Base-by-base conservation (phyloP, 2,888 invertebrate species). In the Adelognathus sp. region DNA sequence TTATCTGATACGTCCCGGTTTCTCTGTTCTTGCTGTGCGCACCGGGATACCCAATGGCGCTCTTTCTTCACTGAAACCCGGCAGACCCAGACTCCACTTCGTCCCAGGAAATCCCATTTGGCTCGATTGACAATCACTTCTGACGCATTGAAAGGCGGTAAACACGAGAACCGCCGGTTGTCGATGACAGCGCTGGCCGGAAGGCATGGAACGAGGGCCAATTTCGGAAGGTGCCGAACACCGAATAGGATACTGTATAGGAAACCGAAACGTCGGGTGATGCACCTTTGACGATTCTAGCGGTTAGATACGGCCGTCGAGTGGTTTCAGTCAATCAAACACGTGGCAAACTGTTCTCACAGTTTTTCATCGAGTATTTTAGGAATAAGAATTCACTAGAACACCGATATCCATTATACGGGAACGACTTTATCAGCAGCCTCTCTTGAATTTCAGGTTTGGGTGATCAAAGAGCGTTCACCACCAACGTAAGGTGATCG, bases 111-210 rank as follows among this genome's bases (percentile, higher is more conserved):
- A 80, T 80, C 69, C 52, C 52, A 76, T 80, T 80, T 73, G 54
- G 31, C 14, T 39, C 69, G 70, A 80, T 80, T 80, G 80, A 80
- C 64, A 80, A 74, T 80, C 69, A 72, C 76, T 75, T 79, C 71
- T 71, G 72, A 56, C 41, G 50, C 39, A 70, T 76, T 70, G 73
- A 74, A 73, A 76, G 50, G 71, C 61, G 46, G 70, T 54, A 74
- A 79, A 79, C 21, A 72, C 69, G 60, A 69, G 21, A 27, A 41
- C 41, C 31, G 60, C n/a, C 46, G 41, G 33, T 56, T 18, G 33
- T 6, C 5, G n/a, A 36, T 2, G 67, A 29, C 18, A 11, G 24
- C 36, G 56, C 27, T 33, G 70, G 31, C 63, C 46, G 31, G 64
- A 9, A 7, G 21, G 46, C 66, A n/a, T 14, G 54, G 7, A 41